Evolutionary conservation across 2,888 invertebrate genomes (phyloP), one percentile per base, ranked within the genome.

Genomic region (Odontocerum albicorne): DNA sequence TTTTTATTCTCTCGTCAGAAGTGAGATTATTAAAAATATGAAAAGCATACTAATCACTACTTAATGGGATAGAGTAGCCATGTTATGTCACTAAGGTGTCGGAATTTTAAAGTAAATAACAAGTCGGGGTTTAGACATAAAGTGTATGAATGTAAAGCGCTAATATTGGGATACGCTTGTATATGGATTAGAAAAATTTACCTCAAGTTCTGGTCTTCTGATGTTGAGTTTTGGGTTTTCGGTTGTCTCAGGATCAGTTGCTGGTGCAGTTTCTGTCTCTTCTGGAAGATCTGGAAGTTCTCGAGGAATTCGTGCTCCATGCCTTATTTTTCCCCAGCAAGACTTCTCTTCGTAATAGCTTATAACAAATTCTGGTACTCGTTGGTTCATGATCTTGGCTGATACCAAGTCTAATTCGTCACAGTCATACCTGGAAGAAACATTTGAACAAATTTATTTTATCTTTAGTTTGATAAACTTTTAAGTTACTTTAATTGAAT

Each of bases 361-460:
- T 27, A 87, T 84, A 6, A 85, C 79, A 63, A 85, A 79, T 61
- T 84, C 80, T 0, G 86, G 83, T 65, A 79, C 81, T 1, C 81
- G 75, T 43, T 79, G 73, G 6, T 83, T 80, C 1, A 86, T 70
- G 32, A 83, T 82, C n/a, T 77, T 74, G 0, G 85, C 82, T 0
- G 80, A 73, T 0, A 87, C 81, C 38, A 86, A 76, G 63, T 87
- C 86, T n/a, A 83, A 75, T 64, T 86, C 86, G 19, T 78, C 70
- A 62, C 85, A 86, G 43, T 74, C 78, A 64, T 75, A 74, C 78
- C 78, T 79, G 66, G 27, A 20, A 47, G 15, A 12, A 22, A 13
- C 1, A 10, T 19, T 15, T 31, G 32, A 19, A 17, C 3, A 15
- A 47, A 36, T 27, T 44, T 27, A 27, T n/a, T 7, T 22, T 16